Evolutionary conservation across 2,888 invertebrate species (phyloP), one percentile per base, ranked within the genome.

Genomic region (Tinea pellionella): DNA sequence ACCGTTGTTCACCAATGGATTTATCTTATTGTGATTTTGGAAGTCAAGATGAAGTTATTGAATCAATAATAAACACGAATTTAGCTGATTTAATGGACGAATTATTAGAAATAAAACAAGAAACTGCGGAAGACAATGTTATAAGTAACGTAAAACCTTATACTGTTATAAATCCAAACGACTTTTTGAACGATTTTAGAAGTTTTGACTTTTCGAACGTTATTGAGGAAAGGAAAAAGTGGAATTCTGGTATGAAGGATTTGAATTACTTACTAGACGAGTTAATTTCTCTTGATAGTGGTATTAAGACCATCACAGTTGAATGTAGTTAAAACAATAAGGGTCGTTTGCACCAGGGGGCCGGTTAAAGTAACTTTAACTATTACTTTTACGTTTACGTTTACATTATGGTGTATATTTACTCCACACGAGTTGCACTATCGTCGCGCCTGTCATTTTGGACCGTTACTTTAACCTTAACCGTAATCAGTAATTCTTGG

Each of bases 241-340:
- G 92, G 92, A 73, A 90, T 59, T 77, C 80, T 29, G 83, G 88
- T 63, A 82, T 86, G 53, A 88, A 88, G 6, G 89, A 89, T 63
- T 89, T 92, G 42, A 63, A 61, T 24, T 60, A 61, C 2, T 43
- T 65, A 41, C 63, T 74, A 63, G 67, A 70, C 18, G 67, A 63
- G 53, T 53, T 71, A 60, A 64, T 72, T 9, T 59, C 43, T 4
- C 12, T 43, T 13, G 59, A 59, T 16, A 30, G 24, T 2, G 4
- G 6, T n/a, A 12, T 24, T 24, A 12, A 3, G 6, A 2, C 19
- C 24, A 53, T 24, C 24, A 24, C 19, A n/a, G 11, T 30, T 9
- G 59, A 59, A 47, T 59, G 59, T 47, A 59, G 18, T 29, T 59
- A 47, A 41, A 41, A 41, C n/a, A n/a, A n/a, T n/a, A n/a, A n/a